Conservation (phyloP, 2,888 invertebrate genomes). For the Amblyjoppa fuscipennis region DNA sequence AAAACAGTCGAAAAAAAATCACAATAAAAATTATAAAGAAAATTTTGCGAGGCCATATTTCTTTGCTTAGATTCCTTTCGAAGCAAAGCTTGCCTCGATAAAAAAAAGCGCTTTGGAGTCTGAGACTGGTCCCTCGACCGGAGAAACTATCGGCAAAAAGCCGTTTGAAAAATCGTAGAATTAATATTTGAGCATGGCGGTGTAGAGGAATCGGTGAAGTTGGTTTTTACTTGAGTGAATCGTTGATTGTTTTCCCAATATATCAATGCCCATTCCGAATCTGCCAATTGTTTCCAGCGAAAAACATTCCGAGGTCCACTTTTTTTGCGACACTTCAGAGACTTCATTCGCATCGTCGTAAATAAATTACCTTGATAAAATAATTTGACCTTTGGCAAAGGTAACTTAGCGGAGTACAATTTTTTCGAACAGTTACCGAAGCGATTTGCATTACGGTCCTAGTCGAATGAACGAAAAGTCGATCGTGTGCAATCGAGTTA, state of each 20-base stretch:
- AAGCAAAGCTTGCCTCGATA: neutral
- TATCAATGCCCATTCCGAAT: neutral
- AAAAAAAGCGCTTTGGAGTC: neutral
- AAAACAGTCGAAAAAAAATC: slow-evolving; percentile 21
- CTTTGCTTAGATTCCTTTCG: neutral
- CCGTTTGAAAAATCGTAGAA: too few relatives aligned
- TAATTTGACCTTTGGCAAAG: neutral
- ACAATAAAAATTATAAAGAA: slow-evolving; percentile 52
- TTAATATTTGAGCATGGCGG: too few relatives aligned
- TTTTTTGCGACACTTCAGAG: neutral
- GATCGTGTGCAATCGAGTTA: neutral
- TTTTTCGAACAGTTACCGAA: neutral
- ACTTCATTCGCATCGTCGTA: neutral
- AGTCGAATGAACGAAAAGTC: neutral
- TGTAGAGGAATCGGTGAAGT: neutral
- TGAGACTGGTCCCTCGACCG: too few relatives aligned
- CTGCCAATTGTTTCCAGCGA: neutral
- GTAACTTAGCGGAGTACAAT: neutral
- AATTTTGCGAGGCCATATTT: neutral
- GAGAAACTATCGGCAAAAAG: too few relatives aligned
- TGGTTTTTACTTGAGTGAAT: neutral
- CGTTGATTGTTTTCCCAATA: neutral
- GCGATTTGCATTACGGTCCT: neutral
- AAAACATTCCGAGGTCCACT: neutral
- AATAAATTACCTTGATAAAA: neutral